phyloP scores from a whole-genome alignment of 2,888 invertebrate species.

The Ochropleura leucogaster region DNA sequence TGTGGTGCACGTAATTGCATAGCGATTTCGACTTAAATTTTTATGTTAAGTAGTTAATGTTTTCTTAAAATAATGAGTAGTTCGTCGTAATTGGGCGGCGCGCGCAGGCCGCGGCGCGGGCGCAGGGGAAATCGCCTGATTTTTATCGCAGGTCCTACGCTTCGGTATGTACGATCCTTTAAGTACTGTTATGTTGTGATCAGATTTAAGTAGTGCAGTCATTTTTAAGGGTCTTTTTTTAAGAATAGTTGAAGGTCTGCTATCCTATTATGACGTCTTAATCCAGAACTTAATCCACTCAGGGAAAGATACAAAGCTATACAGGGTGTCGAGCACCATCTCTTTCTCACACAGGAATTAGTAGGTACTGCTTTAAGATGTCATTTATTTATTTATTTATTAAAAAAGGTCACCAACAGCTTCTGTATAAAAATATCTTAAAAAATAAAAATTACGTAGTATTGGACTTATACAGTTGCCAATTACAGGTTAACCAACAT shows the following conservation, averaged over 20 bases:
- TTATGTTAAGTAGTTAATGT: slow-evolving; percentile 83
- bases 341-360: no score
- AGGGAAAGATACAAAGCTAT: no score
- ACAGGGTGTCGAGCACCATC: no score
- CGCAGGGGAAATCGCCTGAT: slow-evolving; percentile 72
- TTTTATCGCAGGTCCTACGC: slow-evolving; percentile 69
- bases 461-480: no score
- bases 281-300: no score
- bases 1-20: slow-evolving; percentile 81
- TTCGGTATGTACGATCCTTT: slow-evolving; percentile 52
- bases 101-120: slow-evolving; percentile 59
- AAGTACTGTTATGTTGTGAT: slow-evolving; percentile 35
- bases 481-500: no score
- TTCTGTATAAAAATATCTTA: no score
- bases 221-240: background rate
- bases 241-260: background rate
- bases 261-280: background rate
- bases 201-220: background rate
- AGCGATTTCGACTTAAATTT: slow-evolving; percentile 81
- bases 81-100: slow-evolving; percentile 72
- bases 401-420: no score
- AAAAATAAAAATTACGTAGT: no score
- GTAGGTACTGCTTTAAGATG: no score
- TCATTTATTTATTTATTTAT: no score
- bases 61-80: slow-evolving; percentile 85